Evolutionary conservation across 1,140 invertebrate genomes (phyloP).

Genomic region (Diorhabda elongata): DNA sequence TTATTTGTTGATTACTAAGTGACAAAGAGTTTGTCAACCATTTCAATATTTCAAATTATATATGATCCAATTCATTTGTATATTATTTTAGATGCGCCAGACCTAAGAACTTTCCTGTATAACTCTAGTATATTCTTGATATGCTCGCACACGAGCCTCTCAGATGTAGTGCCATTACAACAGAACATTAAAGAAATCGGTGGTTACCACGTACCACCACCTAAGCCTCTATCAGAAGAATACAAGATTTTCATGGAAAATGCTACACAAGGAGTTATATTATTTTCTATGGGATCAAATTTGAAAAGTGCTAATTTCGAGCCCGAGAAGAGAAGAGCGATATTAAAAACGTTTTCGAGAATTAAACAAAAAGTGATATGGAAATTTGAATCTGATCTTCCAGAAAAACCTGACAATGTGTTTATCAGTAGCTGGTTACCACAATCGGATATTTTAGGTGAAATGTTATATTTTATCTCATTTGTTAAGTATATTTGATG

Average conservation of each 20-base stretch:
- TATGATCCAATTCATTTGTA: neutral
- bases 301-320: constrained; percentile 49
- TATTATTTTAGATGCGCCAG: neutral
- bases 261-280: constrained; percentile 58
- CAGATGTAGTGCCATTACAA: constrained; percentile 32
- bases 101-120: constrained; percentile 9
- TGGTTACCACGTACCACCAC: constrained; percentile 36
- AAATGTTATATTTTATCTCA: no score
- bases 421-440: constrained; percentile 54
- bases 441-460: constrained; percentile 59
- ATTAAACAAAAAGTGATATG: constrained; percentile 58
- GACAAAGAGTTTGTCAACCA: no score
- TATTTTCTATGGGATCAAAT: constrained; percentile 65
- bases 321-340: constrained; percentile 46
- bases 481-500: no score
- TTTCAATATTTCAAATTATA: no score
- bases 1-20: no score
- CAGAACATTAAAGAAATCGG: constrained; percentile 30
- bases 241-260: constrained; percentile 57
- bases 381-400: constrained; percentile 59
- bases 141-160: constrained; percentile 38
- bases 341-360: constrained; percentile 52
- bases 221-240: constrained; percentile 3
- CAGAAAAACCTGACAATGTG: constrained; percentile 48
- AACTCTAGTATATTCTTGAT: constrained; percentile 48